Base-by-base conservation (phyloP, 2,797 vertebrate species). In the Craterocephalus amniculus region DNA sequence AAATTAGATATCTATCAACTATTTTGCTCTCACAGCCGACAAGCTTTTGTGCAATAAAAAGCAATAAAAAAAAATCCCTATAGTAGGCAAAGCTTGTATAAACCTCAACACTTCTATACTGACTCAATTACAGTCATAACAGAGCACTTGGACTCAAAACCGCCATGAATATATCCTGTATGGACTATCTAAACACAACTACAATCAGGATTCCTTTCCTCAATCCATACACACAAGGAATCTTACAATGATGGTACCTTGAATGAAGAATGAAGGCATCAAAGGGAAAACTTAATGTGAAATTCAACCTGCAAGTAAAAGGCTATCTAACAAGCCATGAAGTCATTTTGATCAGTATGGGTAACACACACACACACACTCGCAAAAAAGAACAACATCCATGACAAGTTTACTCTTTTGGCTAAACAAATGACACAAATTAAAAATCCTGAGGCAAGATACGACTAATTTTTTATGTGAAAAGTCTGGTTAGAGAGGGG, bases 41-140 rank as follows among this genome's bases (percentile, higher is more conserved):
- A 22, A 22, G 18, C 40, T 14, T 64, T 43, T 27, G 67, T 11
- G 43, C 26, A 34, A 74, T n/a, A 63, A 76, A 43, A 64, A 31
- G 45, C 26, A 57, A 75, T 63, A 55, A 65, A 48, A 20, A 72
- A 67, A 72, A 70, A 32, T 57, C 22, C 57, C 63, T 66, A 74
- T 32, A 58, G 61, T 70, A 49, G 52, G n/a, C n/a, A n/a, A n/a
- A n/a, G 59, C 13, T 70, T 79, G 58, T 60, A 49, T 66, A 72
- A 72, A 67, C 70, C 59, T 26, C 6, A 35, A 63, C 67, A 69
- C 29, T 48, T 59, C 58, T 71, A 72, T 45, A 58, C 55, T 60
- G 67, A 74, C 65, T 76, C 71, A 74, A 68, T 77, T 85, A 77
- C 70, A 72, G 72, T 78, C 76, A 75, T 40, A 7, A 58, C 35